phyloP scores from a whole-genome alignment of 2,797 vertebrate species.

The Oreochromis mossambicus region DNA sequence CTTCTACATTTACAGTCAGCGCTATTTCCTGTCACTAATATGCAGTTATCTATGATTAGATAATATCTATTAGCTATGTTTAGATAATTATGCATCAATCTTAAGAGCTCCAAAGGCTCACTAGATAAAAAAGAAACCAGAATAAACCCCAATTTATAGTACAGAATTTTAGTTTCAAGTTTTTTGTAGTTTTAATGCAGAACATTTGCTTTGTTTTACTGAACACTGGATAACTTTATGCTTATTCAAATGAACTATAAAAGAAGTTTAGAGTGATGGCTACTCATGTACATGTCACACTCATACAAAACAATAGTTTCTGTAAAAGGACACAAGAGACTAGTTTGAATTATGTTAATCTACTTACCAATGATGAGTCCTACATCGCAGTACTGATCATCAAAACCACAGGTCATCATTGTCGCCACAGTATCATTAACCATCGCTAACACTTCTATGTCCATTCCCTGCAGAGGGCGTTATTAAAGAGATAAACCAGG shows the following conservation, averaged over 20 bases:
- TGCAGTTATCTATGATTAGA: neutral
- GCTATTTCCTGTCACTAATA: neutral
- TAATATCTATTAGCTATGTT: neutral
- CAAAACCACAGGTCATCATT: constrained; percentile 96
- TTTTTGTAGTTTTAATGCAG: neutral
- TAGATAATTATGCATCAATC: neutral
- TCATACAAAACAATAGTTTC: neutral
- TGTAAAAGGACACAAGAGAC: neutral
- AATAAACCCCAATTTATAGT: neutral
- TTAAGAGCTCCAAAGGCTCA: neutral
- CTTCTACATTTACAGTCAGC: neutral
- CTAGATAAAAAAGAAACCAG: neutral
- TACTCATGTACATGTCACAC: neutral
- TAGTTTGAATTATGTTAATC: neutral
- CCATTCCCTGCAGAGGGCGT: constrained; percentile 73
- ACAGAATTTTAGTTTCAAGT: accelerated
- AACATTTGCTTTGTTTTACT: neutral
- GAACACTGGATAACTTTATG: neutral
- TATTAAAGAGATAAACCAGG: neutral
- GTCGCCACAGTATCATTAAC: constrained; percentile 95
- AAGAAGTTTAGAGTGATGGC: neutral
- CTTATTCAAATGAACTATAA: neutral
- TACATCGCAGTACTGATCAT: constrained; percentile 88
- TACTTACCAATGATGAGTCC: constrained; percentile 90
- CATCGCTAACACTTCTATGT: constrained; percentile 87